phyloP scores from a whole-genome alignment of 1,140 invertebrate genomes.

The Aleiodes sp. region DNA sequence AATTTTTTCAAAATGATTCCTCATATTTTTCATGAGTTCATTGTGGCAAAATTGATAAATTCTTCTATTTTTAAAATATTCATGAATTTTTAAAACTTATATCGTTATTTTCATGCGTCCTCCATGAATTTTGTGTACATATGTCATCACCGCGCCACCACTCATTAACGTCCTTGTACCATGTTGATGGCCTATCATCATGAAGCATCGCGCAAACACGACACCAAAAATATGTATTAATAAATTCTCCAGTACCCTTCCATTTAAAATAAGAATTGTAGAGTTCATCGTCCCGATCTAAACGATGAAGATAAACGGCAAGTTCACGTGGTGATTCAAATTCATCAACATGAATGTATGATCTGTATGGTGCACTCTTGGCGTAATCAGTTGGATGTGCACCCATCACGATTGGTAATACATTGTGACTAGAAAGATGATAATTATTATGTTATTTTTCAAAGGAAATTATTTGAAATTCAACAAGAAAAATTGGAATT shows the following conservation, averaged over 20 bases:
- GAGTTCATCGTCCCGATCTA: constrained; percentile 85
- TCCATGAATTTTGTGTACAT: constrained; percentile 76
- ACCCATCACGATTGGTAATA: constrained; percentile 95
- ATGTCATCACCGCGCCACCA: constrained; percentile 85
- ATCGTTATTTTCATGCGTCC: constrained; percentile 53
- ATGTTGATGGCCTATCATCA: constrained; percentile 73
- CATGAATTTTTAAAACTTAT: neutral
- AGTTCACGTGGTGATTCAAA: constrained; percentile 86
- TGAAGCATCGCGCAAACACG: constrained; percentile 91
- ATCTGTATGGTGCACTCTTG: constrained; percentile 84
- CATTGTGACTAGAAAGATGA: constrained; percentile 76
- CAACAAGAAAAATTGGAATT: constrained; percentile 19
- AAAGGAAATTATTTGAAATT: too few relatives aligned
- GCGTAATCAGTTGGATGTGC: constrained; percentile 90
- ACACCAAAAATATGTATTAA: constrained; percentile 96
- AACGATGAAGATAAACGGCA: constrained; percentile 83
- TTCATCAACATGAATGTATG: constrained; percentile 94
- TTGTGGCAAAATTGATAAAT: too few relatives aligned
- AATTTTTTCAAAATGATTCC: too few relatives aligned
- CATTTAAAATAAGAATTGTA: constrained; percentile 94
- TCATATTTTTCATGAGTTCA: too few relatives aligned
- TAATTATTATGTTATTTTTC: too few relatives aligned
- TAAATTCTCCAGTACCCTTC: constrained; percentile 92
- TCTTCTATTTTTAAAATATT: neutral
- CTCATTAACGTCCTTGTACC: constrained; percentile 84